Conservation (phyloP, 2,797 vertebrate genomes). For the Scolopax rusticola region DNA sequence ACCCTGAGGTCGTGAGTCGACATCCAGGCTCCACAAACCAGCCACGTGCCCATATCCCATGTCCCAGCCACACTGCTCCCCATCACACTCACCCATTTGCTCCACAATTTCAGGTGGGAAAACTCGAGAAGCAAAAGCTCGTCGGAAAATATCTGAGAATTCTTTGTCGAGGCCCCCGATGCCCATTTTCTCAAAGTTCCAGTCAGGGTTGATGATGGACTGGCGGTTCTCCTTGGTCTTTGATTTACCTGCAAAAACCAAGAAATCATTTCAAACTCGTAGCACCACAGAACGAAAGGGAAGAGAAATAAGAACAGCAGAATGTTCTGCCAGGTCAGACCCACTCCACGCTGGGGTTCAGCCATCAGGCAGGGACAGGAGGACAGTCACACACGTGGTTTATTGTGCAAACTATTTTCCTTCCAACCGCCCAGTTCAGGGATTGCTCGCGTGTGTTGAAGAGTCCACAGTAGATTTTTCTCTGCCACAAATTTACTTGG, state of each 20-base stretch:
- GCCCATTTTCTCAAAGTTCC: conserved; percentile 99
- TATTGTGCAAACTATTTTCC: background rate
- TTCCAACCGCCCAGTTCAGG: background rate
- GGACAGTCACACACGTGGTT: background rate
- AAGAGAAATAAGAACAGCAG: background rate
- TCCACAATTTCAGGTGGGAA: conserved; percentile 98
- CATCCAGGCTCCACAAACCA: background rate
- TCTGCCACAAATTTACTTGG: background rate
- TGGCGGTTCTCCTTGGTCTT: conserved; percentile 93
- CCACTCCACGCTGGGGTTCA: fast-evolving
- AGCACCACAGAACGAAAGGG: background rate
- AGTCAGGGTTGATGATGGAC: conserved; percentile 98
- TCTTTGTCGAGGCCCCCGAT: conserved; percentile 96
- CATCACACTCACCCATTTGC: conserved; percentile 91
- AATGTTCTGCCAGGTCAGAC: background rate
- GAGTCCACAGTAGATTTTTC: background rate
- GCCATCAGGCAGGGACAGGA: fast-evolving
- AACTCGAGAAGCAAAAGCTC: conserved; percentile 95
- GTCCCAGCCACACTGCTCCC: background rate
- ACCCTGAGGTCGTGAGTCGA: fast-evolving
- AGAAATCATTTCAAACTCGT: background rate
- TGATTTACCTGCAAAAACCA: conserved; percentile 84
- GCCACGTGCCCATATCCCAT: background rate
- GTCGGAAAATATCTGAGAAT: conserved; percentile 95
- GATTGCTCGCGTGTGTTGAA: background rate